A percentile compares a stretch with the other conserved stretches of the same genome.
Evolutionary conservation across 2,888 invertebrate genomes (phyloP).

Genomic region (Pachydiplax longipennis): DNA sequence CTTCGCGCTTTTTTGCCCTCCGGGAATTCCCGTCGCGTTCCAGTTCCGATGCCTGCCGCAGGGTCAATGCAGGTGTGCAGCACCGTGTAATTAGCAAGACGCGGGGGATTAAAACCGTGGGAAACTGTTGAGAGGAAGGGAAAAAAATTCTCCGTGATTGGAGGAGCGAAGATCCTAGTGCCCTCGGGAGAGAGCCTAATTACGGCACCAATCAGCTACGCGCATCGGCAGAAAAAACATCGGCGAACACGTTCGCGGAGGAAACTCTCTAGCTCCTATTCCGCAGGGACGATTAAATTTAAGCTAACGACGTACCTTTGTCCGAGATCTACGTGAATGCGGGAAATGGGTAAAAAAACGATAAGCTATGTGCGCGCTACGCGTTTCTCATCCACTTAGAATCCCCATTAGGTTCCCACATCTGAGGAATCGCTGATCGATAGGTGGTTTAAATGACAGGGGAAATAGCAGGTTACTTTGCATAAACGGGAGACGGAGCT

Average conservation of each 20-base stretch:
- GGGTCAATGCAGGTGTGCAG: slow-evolving; percentile 34
- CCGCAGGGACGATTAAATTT: neutral
- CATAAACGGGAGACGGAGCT: too few species aligned
- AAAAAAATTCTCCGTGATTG: neutral
- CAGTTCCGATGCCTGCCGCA: neutral
- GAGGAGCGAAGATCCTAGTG: neutral
- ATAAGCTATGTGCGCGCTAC: too few species aligned
- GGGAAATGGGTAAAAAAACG: neutral
- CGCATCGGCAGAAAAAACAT: neutral
- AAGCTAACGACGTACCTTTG: neutral
- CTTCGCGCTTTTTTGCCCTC: neutral
- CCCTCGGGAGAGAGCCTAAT: neutral
- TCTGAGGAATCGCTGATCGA: too few species aligned
- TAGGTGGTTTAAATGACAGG: too few species aligned
- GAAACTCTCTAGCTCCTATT: neutral
- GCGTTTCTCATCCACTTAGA: too few species aligned
- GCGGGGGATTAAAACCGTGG: slow-evolving; percentile 24
- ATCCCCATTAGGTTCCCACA: too few species aligned
- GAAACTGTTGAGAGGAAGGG: neutral
- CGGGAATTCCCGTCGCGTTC: neutral
- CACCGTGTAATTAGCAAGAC: slow-evolving; percentile 24
- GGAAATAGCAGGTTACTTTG: too few species aligned
- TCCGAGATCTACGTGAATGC: neutral
- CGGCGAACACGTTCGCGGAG: neutral
- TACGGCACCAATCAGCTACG: neutral